Percentiles rank a stretch among this genome's conserved stretches.
Conservation (phyloP, 2,113 vertebrate genomes). For the Heterochromis multidens region DNA sequence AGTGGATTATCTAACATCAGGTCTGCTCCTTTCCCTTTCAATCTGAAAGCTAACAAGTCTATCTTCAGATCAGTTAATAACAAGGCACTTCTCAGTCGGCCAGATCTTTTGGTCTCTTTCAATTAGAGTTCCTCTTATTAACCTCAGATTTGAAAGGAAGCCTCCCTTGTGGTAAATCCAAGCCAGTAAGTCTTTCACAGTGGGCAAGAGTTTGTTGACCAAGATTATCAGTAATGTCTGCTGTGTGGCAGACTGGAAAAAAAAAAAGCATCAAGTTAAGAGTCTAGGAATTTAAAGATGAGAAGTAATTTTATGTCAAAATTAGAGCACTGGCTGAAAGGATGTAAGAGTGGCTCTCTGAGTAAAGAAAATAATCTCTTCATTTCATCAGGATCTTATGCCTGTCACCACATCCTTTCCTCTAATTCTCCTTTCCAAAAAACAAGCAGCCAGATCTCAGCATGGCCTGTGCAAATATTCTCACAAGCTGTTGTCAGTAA, state of each 20-base stretch:
- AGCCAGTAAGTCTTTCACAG: conserved; percentile 17
- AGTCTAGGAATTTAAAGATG: background rate
- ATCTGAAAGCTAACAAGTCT: conserved; percentile 61
- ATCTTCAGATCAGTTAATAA: conserved; percentile 70
- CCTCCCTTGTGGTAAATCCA: background rate
- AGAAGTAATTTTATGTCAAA: background rate
- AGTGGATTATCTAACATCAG: conserved; percentile 54
- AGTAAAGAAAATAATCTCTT: background rate
- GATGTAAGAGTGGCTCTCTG: background rate
- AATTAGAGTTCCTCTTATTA: conserved; percentile 54
- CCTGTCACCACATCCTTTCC: background rate
- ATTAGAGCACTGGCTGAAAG: background rate
- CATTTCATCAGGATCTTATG: background rate
- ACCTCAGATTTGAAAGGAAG: conserved; percentile 42
- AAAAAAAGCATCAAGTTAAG: background rate
- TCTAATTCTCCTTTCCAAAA: background rate
- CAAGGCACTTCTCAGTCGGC: conserved; percentile 12
- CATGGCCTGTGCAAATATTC: background rate
- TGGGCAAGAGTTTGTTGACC: background rate
- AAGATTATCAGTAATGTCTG: conserved; percentile 14
- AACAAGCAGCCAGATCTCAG: background rate
- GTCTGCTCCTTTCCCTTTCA: conserved; percentile 42
- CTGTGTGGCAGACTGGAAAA: background rate
- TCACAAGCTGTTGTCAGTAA: background rate
- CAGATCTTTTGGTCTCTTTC: conserved; percentile 50